Evolutionary conservation across 2,888 invertebrate genomes (phyloP), one percentile per base, ranked within the genome.

Genomic region (Syrista parreyssii): DNA sequence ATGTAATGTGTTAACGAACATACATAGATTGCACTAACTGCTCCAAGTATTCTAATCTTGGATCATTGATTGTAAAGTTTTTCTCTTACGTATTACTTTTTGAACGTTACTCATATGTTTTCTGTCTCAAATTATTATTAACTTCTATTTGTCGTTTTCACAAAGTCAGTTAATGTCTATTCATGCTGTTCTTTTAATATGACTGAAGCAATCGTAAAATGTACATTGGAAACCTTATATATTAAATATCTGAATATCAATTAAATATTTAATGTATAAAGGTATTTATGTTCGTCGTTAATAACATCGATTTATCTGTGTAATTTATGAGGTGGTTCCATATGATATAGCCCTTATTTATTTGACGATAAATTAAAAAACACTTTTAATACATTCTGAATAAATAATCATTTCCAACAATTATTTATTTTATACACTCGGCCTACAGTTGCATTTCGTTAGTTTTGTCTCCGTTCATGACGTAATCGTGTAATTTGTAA

Each of bases 121-220:
- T 55, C 23, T 55, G 23, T 23, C 23, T 55, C 23, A 23, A 55
- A 23, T 23, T 55, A 55, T 55, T 55, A 55, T 9, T 55, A 23
- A 9, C 23, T 23, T 55, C 15, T 55, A 55, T 55, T 23, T 55
- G 23, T 55, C 55, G 23, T 55, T 55, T 55, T 55, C 55, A 55
- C 55, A 55, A 55, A 55, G 1, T 15, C 23, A 15, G 23, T 55
- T 55, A 55, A 55, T 55, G 23, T 55, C 55, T 23, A 23, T 55
- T 55, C 55, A 23, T 23, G 55, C 55, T 55, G 55, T 55, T 23
- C 55, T 55, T 40, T 55, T 55, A 55, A 55, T 55, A 15, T 68
- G 35, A 68, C 32, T 33, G 68, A 33, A 69, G 11, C 68, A 68
- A 76, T 76, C 68, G 73, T 30, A n/a, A 73, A 73, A 55, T 73